These are phyloP conservation scores for Emydura subglobosa DNA, from an alignment of 2,113 vertebrate genomes.

Conservation along the genomic window DNA sequence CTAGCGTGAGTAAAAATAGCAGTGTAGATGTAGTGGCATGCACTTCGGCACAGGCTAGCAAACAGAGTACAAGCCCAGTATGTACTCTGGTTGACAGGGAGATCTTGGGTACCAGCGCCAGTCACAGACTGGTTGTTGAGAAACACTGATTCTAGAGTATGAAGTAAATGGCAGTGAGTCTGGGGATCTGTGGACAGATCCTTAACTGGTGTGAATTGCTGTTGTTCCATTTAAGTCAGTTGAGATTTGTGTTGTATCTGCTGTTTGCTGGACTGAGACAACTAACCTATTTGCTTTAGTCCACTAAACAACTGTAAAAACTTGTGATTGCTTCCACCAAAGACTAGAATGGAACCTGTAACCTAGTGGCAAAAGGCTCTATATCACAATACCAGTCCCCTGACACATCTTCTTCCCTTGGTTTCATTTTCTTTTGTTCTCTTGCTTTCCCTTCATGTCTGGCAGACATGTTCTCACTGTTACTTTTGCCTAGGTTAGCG, in stretches of 20 bases:
- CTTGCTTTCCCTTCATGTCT: not conserved
- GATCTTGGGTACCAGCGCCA: not conserved
- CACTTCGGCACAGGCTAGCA: not conserved
- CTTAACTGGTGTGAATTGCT: slow-evolving; percentile 18
- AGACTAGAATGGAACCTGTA: not conserved
- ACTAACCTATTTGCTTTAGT: not conserved
- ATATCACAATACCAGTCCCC: not conserved
- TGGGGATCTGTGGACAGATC: not conserved
- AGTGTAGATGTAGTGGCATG: not conserved
- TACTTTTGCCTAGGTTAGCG: not conserved
- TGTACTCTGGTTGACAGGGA: not conserved
- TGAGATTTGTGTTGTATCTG: slow-evolving; percentile 44
- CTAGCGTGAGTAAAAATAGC: not conserved
- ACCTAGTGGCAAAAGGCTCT: not conserved
- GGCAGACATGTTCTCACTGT: not conserved
- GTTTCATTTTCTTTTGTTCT: slow-evolving; percentile 16
- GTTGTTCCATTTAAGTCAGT: slow-evolving; percentile 20
- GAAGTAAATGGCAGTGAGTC: not conserved
- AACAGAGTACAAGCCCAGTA: not conserved
- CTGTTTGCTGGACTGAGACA: slow-evolving; percentile 34
- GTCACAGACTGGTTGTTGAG: not conserved
- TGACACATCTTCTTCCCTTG: not conserved
- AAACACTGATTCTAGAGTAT: not conserved
- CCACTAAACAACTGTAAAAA: not conserved
- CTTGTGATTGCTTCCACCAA: slow-evolving; percentile 1